Evolutionary conservation across 2,797 vertebrate species (phyloP).

Genomic region (Tragopan temminckii): DNA sequence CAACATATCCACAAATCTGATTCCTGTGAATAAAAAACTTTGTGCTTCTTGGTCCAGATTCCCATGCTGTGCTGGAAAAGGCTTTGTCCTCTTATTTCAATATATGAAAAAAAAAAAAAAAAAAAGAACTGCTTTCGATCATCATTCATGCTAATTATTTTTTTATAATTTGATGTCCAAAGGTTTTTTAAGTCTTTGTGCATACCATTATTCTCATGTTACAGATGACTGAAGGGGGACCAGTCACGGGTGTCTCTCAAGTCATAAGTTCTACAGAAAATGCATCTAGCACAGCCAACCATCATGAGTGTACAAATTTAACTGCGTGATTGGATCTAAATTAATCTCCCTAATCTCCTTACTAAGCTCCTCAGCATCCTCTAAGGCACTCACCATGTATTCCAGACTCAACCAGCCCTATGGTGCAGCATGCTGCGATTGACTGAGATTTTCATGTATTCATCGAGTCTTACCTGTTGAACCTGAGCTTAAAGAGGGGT

Average conservation of each 20-base stretch:
- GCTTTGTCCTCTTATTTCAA: neutral
- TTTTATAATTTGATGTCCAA: neutral
- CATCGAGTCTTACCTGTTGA: neutral
- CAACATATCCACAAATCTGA: neutral
- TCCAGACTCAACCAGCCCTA: neutral
- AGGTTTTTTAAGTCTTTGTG: neutral
- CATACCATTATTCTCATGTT: neutral
- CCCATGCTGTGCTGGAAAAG: neutral
- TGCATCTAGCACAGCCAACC: neutral
- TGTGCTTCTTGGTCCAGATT: neutral
- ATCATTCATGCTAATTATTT: neutral
- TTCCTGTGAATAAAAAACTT: neutral
- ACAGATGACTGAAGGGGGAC: neutral
- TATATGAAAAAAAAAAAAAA: neutral
- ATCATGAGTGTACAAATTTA: neutral
- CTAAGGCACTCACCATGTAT: neutral
- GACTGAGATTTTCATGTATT: accelerated
- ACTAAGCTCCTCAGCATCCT: neutral
- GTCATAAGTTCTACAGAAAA: neutral
- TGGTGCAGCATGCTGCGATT: accelerated
- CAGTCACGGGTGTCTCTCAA: accelerated
- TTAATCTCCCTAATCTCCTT: neutral
- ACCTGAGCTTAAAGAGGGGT: neutral
- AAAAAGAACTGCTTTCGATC: neutral
- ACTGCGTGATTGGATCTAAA: neutral